Base-by-base conservation (phyloP, 2,113 vertebrate species). In the Hippocampus mohnikei region DNA sequence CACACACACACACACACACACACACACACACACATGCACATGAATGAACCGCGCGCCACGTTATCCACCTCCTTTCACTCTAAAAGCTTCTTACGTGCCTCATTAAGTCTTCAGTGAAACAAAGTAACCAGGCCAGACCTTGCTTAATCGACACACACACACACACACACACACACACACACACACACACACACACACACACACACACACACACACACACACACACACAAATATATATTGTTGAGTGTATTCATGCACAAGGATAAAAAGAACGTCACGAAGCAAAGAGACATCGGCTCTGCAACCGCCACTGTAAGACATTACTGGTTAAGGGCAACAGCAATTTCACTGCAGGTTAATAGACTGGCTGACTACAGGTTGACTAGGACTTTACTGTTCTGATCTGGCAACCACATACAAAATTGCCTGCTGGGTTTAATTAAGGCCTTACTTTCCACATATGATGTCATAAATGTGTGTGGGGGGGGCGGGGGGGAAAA, bases 91-190 rank as follows among this genome's bases (percentile, higher is more conserved):
- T 89, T 89, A 85, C 81, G 84, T 84, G 90, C 88, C 88, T 92
- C 90, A 91, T 93, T 92, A 92, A 87, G 84, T 88, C 87, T 88
- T 87, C 87, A 90, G 87, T 87, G 87, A 90, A 88, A 90, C 87
- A 88, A 80, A 84, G 81, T 84, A 84, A 87, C 83, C 85, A 80
- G 81, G 83, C 82, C 78, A 89, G 85, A 85, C 71, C 78, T 65
- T 42, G 66, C 76, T 72, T 62, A 70, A 74, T 5, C 15, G 46
- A 33, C 72, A 13, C 71, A 73, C n/a, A 59, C 58, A 16, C 37
- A n/a, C n/a, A n/a, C n/a, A n/a, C n/a, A n/a, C n/a, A n/a, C n/a
- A n/a, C n/a, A n/a, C n/a, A n/a, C n/a, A n/a, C n/a, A n/a, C 20
- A 23, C 21, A 63, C 48, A 15, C 71, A 73, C 23, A 33, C 58